Conservation (phyloP, 2,888 invertebrate species). For the Heliconius cydno region DNA sequence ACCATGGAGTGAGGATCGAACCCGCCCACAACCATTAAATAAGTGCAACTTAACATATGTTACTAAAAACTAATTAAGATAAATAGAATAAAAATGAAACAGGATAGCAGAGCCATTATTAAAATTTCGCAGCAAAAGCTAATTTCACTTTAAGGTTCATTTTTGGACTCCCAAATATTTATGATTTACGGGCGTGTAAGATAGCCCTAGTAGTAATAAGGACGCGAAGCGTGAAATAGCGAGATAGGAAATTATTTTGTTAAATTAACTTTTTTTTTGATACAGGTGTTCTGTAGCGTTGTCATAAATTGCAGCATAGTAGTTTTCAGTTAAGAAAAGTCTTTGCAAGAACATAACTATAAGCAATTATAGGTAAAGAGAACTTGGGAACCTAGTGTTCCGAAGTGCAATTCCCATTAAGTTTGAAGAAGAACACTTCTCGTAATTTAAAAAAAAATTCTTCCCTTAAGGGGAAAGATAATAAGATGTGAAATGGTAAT, state of each 20-base stretch:
- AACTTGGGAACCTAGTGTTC: no score
- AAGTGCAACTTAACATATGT: neutral
- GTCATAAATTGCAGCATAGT: neutral
- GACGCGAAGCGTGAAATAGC: constrained; percentile 3
- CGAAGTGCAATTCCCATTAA: no score
- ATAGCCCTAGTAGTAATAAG: neutral
- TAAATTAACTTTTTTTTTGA: neutral
- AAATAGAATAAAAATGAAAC: neutral
- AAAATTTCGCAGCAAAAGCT: constrained; percentile 6
- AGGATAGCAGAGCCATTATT: neutral
- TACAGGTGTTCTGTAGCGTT: neutral
- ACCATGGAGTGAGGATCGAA: no score
- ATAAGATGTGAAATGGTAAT: no score
- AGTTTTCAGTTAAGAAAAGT: neutral
- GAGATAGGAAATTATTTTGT: neutral
- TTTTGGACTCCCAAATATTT: neutral
- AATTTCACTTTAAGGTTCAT: constrained; percentile 1
- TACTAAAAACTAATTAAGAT: neutral
- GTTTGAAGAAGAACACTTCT: no score
- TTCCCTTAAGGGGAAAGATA: no score
- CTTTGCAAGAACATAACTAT: neutral
- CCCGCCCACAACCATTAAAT: no score
- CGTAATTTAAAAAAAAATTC: no score
- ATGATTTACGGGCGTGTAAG: constrained; percentile 9
- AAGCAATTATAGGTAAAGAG: no score